A percentile compares a stretch with the other conserved stretches of the same genome.
Conservation (phyloP, 2,888 invertebrate species). For the Eumacrocentrus americanus region DNA sequence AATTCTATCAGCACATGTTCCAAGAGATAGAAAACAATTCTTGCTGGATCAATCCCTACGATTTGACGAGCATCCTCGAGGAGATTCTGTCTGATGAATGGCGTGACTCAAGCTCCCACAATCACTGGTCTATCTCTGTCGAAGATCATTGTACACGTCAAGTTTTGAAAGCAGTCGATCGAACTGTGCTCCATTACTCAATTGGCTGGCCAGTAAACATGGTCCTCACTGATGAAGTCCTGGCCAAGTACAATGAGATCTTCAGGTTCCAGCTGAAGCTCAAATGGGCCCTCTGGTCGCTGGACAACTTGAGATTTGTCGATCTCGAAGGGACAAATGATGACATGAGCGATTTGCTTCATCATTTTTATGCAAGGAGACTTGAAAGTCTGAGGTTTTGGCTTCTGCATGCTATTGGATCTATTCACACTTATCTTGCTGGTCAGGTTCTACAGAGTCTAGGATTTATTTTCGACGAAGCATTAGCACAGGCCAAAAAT, state of each 20-base stretch:
- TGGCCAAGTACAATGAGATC: slow-evolving; percentile 58
- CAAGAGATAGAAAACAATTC: slow-evolving; percentile 62
- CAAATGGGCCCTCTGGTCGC: slow-evolving; percentile 65
- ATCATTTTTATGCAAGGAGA: slow-evolving; percentile 58
- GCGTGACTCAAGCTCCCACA: slow-evolving; percentile 53
- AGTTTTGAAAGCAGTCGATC: slow-evolving; percentile 53
- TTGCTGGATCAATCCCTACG: slow-evolving; percentile 61
- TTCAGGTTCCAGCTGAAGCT: slow-evolving; percentile 65
- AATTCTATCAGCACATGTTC: slow-evolving; percentile 64
- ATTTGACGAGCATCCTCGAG: slow-evolving; percentile 62
- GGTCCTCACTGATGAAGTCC: slow-evolving; percentile 51
- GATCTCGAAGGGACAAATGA: slow-evolving; percentile 49
- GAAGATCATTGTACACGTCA: slow-evolving; percentile 45
- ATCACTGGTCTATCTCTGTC: slow-evolving; percentile 54
- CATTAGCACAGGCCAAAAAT: slow-evolving; percentile 50
- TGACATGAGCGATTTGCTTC: slow-evolving; percentile 42
- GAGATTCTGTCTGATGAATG: slow-evolving; percentile 62
- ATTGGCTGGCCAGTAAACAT: slow-evolving; percentile 60
- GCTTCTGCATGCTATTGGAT: slow-evolving; percentile 64
- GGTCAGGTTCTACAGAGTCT: slow-evolving; percentile 62
- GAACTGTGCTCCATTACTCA: slow-evolving; percentile 53
- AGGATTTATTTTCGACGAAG: slow-evolving; percentile 52
- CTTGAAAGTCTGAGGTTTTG: slow-evolving; percentile 65
- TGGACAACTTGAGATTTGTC: slow-evolving; percentile 62
- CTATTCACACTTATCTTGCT: slow-evolving; percentile 64